A percentile compares a stretch with the other conserved stretches of the same genome.
Evolutionary conservation across 2,888 invertebrate species (phyloP).

Genomic region (Helleia helle): DNA sequence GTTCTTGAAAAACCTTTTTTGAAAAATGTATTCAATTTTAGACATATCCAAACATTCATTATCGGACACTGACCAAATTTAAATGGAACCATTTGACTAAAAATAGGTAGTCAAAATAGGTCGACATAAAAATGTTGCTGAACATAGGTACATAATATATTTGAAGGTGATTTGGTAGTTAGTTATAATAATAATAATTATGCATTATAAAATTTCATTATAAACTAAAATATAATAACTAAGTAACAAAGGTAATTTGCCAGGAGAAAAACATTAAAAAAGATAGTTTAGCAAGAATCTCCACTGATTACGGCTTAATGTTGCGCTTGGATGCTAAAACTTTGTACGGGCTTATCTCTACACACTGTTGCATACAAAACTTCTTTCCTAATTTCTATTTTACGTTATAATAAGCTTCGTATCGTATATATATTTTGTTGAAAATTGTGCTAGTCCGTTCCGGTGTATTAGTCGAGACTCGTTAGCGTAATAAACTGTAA

Average conservation of each 20-base stretch:
- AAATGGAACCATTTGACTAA: too few relatives aligned
- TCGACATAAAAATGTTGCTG: not conserved
- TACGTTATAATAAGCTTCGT: constrained; percentile 1
- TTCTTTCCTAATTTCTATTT: constrained; percentile 12
- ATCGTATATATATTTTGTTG: not conserved
- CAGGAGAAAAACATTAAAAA: constrained; percentile 6
- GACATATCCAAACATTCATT: too few relatives aligned
- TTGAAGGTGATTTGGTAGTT: too few relatives aligned
- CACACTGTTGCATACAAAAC: constrained; percentile 12
- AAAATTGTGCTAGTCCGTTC: not conserved
- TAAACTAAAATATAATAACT: not conserved
- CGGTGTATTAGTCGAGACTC: too few relatives aligned
- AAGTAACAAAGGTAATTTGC: constrained; percentile 2
- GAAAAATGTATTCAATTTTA: too few relatives aligned
- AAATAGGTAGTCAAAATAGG: too few relatives aligned
- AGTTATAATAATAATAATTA: too few relatives aligned
- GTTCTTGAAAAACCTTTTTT: too few relatives aligned
- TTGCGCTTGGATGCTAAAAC: constrained; percentile 7
- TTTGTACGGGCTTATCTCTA: constrained; percentile 8
- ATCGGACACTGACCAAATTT: too few relatives aligned
- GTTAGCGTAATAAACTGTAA: too few relatives aligned
- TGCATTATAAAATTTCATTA: too few relatives aligned
- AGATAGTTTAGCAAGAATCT: constrained; percentile 7
- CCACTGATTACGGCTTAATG: constrained; percentile 7
- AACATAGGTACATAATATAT: too few relatives aligned